These are phyloP conservation scores for Bombus fervidus DNA, from an alignment of 1,140 invertebrate species.

Conservation along the genomic window DNA sequence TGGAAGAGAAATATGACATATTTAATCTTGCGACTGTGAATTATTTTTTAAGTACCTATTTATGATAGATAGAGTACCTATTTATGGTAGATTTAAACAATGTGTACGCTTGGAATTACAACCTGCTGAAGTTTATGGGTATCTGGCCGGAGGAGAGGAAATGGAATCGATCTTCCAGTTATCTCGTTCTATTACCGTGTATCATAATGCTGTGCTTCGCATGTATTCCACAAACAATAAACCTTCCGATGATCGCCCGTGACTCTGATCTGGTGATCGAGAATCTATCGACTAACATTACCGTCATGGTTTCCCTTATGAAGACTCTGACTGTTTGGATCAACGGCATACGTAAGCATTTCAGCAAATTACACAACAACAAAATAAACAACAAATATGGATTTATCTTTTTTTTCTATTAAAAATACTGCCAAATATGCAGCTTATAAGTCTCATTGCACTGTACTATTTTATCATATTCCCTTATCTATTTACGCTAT, in stretches of 20 bases:
- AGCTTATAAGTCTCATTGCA: no score
- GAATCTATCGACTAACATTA: conserved; percentile 54
- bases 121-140: conserved; percentile 51
- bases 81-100: conserved; percentile 22
- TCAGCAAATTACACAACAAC: not conserved
- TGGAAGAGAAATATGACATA: not conserved
- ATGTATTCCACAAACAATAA: conserved; percentile 29
- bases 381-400: not conserved
- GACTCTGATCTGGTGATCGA: conserved; percentile 53
- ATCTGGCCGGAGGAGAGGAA: conserved; percentile 52
- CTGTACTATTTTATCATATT: no score
- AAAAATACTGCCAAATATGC: no score
- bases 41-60: not conserved
- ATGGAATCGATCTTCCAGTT: conserved; percentile 24
- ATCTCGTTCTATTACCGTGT: conserved; percentile 11
- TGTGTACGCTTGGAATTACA: conserved; percentile 42
- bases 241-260: conserved; percentile 23
- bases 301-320: conserved; percentile 30
- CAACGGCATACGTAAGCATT: conserved; percentile 51
- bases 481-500: no score
- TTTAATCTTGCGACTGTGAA: not conserved
- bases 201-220: conserved; percentile 34
- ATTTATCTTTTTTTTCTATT: no score
- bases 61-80: not conserved
- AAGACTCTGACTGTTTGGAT: conserved; percentile 51